Evolutionary conservation across 1,140 invertebrate genomes (phyloP), one percentile per base, ranked within the genome.

Genomic region (Pogonomyrmex californicus): DNA sequence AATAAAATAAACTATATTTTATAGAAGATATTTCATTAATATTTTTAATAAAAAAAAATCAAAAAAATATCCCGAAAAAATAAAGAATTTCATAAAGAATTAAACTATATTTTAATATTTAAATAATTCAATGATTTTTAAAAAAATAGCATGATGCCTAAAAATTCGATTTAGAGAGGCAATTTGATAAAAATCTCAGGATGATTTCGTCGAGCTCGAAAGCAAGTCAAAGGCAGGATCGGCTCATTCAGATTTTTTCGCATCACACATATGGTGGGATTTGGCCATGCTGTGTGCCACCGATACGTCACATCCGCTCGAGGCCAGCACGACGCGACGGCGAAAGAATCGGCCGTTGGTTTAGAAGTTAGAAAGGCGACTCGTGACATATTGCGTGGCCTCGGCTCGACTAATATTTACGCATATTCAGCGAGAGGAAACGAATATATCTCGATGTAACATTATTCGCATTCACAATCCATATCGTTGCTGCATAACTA

Each of bases 221-320:
- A 49, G 30, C 44, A 47, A 78, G 30, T 41, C 36, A 17, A 77
- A 62, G 17, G 33, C 30, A 62, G 30, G 60, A 78, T 65, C 5
- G n/a, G 44, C 30, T 33, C 51, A 41, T 70, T 44, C 30, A 14
- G 44, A 66, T 51, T 56, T 81, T 68, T 81, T 81, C 63, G 36
- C 63, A 17, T 38, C 63, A 36, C 47, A 44, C 82, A 88, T 83
- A 62, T 86, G 88, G 60, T 79, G 41, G 51, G 68, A 73, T 75
- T 70, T 36, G 58, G 33, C 38, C 12, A 38, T 76, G 44, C 14
- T 4, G 38, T 58, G 63, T 68, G 56, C 73, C 10, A 33, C 62
- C 23, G 49, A 71, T 88, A 91, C 92, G 90, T 92, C 92, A 92
- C 77, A 92, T 92, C 91, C 91, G 91, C 63, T 85, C 91, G 81